These are phyloP conservation scores for Orbicella faveolata DNA, from an alignment of 64 coral and sea anemone species.

Conservation along the genomic window DNA sequence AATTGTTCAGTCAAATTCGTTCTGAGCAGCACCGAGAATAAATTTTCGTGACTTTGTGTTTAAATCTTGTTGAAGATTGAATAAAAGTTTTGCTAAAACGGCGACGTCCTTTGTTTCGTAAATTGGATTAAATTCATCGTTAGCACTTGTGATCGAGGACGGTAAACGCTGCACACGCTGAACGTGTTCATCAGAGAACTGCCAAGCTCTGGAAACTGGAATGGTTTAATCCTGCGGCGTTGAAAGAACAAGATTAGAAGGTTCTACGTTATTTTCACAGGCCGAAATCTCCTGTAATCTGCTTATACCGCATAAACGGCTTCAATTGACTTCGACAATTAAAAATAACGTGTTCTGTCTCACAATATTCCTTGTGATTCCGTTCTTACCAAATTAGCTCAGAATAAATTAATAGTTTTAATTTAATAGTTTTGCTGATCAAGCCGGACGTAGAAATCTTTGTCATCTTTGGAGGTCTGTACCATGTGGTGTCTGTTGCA, in stretches of 20 bases:
- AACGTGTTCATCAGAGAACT: background rate
- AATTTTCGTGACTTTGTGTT: background rate
- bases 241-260: slow-evolving; percentile 1
- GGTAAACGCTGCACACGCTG: too few relatives aligned
- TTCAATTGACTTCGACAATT: background rate
- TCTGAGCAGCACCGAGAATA: background rate
- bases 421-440: background rate
- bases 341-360: background rate
- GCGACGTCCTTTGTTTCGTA: background rate
- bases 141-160: background rate
- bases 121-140: background rate
- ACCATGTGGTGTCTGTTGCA: background rate
- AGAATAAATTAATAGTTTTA: background rate
- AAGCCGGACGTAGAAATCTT: background rate
- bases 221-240: background rate
- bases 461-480: background rate
- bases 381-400: background rate
- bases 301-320: background rate
- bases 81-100: background rate
- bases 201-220: background rate
- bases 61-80: background rate
- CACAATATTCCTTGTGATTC: background rate
- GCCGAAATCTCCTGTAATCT: background rate
- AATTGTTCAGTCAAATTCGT: background rate
- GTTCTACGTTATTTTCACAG: background rate